These are phyloP conservation scores for Vulpes lagopus DNA, from an alignment of 2,113 vertebrate species.

Conservation along the genomic window DNA sequence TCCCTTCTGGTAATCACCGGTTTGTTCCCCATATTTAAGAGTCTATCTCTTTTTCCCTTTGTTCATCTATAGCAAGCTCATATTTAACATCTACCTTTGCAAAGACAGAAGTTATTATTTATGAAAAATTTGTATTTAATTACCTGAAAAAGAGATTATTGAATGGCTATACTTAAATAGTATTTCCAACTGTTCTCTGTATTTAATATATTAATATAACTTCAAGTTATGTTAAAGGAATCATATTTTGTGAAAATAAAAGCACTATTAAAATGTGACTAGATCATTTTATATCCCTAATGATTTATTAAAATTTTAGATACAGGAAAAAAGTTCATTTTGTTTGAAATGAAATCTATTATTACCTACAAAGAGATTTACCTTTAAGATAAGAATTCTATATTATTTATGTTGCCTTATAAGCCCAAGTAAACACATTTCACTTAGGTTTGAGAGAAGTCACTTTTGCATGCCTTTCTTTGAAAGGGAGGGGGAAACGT, in stretches of 20 bases:
- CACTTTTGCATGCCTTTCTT: not conserved
- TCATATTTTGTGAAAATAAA: not conserved
- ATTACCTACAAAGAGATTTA: not conserved
- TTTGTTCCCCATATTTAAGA: not conserved
- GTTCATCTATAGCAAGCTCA: not conserved
- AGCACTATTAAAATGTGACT: not conserved
- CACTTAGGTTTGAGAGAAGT: not conserved
- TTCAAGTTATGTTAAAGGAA: not conserved
- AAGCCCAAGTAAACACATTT: not conserved
- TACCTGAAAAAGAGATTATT: not conserved
- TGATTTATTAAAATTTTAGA: not conserved
- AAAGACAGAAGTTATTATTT: not conserved
- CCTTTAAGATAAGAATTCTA: not conserved
- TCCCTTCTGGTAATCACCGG: not conserved
- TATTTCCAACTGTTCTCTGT: not conserved
- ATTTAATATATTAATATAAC: not conserved
- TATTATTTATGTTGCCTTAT: not conserved
- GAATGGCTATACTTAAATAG: not conserved
- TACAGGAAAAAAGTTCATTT: not conserved
- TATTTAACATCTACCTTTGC: not conserved
- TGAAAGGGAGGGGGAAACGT: not conserved
- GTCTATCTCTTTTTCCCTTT: not conserved
- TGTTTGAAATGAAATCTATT: slow-evolving; percentile 1
- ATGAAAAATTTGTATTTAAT: not conserved
- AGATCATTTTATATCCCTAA: not conserved